Evolutionary conservation across 2,888 invertebrate genomes (phyloP).

Genomic region (Ichneumoninae sp.): DNA sequence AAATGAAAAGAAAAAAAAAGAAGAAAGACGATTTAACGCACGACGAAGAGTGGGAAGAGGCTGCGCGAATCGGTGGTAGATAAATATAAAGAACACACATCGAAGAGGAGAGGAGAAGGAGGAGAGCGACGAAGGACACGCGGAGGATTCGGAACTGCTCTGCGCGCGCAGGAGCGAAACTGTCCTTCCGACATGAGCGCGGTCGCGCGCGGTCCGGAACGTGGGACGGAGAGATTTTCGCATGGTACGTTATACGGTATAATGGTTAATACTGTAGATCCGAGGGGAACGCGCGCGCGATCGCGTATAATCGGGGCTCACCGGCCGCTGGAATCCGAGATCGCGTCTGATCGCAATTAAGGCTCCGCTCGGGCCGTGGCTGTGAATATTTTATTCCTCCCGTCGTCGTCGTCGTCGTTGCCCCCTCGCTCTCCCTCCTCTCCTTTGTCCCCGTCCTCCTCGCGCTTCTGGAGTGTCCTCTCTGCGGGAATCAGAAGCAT

Average conservation of each 20-base stretch:
- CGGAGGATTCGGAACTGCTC: constrained; percentile 21
- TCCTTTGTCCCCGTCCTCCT: constrained; percentile 56
- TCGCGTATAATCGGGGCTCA: constrained; percentile 76
- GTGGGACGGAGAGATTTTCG: constrained; percentile 35
- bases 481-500: constrained; percentile 55
- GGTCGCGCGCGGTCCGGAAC: constrained; percentile 7
- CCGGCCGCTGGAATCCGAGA: constrained; percentile 84
- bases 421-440: constrained; percentile 19
- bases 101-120: constrained; percentile 21
- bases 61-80: constrained; percentile 38
- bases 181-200: constrained; percentile 31
- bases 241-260: constrained; percentile 10
- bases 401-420: constrained; percentile 38
- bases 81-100: constrained; percentile 39
- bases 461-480: constrained; percentile 56
- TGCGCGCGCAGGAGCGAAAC: constrained; percentile 42
- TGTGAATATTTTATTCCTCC: constrained; percentile 83
- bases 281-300: constrained; percentile 59
- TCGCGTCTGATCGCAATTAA: constrained; percentile 84
- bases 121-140: constrained; percentile 38
- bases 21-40: constrained; percentile 15
- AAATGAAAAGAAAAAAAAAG: not conserved
- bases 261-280: constrained; percentile 36
- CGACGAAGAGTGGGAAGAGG: constrained; percentile 35
- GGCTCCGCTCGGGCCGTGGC: constrained; percentile 81